phyloP scores from a whole-genome alignment of 2,888 invertebrate genomes.

The Lithophane socia region DNA sequence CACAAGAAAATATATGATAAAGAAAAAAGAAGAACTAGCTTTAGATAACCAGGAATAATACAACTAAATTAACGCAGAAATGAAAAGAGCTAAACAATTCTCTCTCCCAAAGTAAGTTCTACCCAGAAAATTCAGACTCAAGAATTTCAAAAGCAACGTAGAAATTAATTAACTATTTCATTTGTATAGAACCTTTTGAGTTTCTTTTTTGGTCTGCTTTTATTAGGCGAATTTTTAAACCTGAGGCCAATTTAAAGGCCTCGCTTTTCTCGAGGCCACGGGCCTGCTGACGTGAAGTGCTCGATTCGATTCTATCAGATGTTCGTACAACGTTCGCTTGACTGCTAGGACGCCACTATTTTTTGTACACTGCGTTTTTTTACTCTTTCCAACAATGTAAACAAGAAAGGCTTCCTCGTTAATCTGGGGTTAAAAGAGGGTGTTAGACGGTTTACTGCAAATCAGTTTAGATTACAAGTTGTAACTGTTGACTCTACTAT shows the following conservation, averaged over 20 bases:
- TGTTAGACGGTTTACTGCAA: constrained; percentile 30
- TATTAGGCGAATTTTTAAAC: neutral
- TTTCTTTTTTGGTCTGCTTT: neutral
- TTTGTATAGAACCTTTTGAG: neutral
- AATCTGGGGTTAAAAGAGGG: constrained; percentile 32
- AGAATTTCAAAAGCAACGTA: neutral
- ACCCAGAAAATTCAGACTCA: neutral
- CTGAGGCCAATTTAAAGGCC: constrained; percentile 37
- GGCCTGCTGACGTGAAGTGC: constrained; percentile 76
- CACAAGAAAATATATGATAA: neutral
- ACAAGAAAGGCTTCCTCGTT: constrained; percentile 49
- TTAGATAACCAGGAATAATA: neutral
- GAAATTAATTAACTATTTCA: neutral
- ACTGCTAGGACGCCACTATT: constrained; percentile 61
- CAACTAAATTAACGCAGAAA: neutral
- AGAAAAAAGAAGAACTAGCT: neutral
- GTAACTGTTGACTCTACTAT: neutral
- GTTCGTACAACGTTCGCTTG: constrained; percentile 64
- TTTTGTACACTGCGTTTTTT: constrained; percentile 52
- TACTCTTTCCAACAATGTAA: constrained; percentile 54
- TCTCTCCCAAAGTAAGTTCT: neutral
- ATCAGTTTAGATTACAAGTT: constrained; percentile 43
- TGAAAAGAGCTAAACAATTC: neutral
- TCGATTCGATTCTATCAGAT: constrained; percentile 81
- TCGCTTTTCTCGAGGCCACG: constrained; percentile 62